A percentile compares a stretch with the other conserved stretches of the same genome.
phyloP scores from a whole-genome alignment of 2,888 invertebrate genomes.

The Nasonia oneida region DNA sequence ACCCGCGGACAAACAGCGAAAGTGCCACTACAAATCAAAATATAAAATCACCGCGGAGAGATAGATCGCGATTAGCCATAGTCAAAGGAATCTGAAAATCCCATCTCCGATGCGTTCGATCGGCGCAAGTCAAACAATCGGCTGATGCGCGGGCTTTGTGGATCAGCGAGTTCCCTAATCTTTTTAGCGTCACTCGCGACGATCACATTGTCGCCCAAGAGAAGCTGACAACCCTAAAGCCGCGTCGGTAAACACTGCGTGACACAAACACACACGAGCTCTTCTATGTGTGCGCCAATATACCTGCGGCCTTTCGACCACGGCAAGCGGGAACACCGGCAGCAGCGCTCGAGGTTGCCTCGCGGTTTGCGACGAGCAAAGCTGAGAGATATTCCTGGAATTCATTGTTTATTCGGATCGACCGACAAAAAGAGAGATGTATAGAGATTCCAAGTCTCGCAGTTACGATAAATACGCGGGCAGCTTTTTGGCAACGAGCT shows the following conservation, averaged over 20 bases:
- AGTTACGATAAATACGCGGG: background rate
- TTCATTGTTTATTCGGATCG: no score
- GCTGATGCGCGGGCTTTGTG: background rate
- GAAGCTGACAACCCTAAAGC: background rate
- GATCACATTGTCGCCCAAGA: background rate
- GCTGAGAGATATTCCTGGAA: no score
- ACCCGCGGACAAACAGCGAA: background rate
- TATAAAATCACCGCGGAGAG: background rate
- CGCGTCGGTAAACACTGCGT: background rate
- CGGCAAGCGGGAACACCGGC: no score
- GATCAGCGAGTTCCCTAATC: constrained; percentile 12
- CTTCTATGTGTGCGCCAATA: no score
- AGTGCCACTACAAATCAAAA: constrained; percentile 14
- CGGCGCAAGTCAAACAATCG: constrained; percentile 12
- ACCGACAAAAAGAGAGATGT: background rate
- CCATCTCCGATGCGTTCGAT: constrained; percentile 18
- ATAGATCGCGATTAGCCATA: constrained; percentile 4
- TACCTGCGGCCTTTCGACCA: no score
- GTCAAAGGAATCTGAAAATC: constrained; percentile 27
- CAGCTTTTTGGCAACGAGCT: background rate
- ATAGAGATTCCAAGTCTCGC: background rate
- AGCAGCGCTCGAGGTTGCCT: no score
- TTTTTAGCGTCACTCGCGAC: background rate
- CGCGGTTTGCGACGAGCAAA: no score
- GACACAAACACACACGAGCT: background rate